Evolutionary conservation across 2,888 invertebrate genomes (phyloP), one percentile per base, ranked within the genome.

Genomic region (Leuctra nigra): DNA sequence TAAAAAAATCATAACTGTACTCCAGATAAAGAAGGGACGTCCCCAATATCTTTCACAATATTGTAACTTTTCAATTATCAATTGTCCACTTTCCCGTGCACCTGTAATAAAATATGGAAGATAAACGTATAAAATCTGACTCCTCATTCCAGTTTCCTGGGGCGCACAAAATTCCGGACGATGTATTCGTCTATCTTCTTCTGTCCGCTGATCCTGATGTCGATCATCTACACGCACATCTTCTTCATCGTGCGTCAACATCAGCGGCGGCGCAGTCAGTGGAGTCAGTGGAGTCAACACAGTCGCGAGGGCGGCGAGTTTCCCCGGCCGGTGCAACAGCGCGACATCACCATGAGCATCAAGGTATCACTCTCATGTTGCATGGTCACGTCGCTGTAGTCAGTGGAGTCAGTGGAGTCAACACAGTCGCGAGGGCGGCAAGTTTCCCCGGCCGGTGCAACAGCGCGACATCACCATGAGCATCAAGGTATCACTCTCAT

Each of bases 191-290:
- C 72, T 2, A 67, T 80, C 25, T 78, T 83, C 65, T 76, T 82
- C 64, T 69, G 75, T 2, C 80, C 82, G 6, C 72, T 83, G 53
- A 62, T 78, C 2, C 62, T 78, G 25, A 83, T 84, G 78, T 73
- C 76, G 4, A 67, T 77, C 63, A 78, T 81, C 62, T 84, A 84
- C 69, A 67, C 74, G 1, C 79, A 79, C 66, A 82, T 84, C 62
- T 75, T 81, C 60, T 65, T 75, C 54, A 77, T 81, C 41, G 79
- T 83, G 1, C 72, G 72, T 38, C 72, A 71, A 46, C 80, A 81
- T 64, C 77, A 79, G 62, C 73, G 70, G 16, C 67, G 68, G 14
- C 73, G 79, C 69, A 69, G 73, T 24, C 68, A 72, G 33, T 70
- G 74, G 24, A 72, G 69, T 57, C 68, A 73, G 55, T 23, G 46